Evolutionary conservation across 2,888 invertebrate genomes (phyloP), one percentile per base, ranked within the genome.

Genomic region (Apodemia mormo): DNA sequence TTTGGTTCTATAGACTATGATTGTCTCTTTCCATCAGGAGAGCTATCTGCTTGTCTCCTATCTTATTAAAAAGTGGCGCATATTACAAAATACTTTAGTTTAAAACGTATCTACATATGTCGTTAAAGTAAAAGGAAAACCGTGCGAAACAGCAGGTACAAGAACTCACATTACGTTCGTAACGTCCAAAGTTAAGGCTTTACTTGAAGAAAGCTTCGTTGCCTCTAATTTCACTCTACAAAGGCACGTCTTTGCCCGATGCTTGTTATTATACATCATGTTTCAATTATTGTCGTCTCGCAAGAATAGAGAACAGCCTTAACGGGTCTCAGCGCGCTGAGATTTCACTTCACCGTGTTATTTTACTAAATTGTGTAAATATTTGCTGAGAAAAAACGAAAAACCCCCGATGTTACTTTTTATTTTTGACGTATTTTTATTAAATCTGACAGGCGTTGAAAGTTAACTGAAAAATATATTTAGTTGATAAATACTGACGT

Each of bases 211-310:
- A 64, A 64, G n/a, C 61, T 64, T 14, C 61, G 61, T 64, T 37
- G 33, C 33, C 37, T 64, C 61, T 64, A 64, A 64, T 64, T 64
- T 64, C 61, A 37, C 14, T 37, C 12, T 37, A 64, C 86, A 85
- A 85, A 85, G 84, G 83, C 82, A 82, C 85, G 81, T 85, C 85
- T 85, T 84, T 83, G 83, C 33, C 83, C 85, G 85, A 22, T 30
- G 61, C 37, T 33, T 37, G 45, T 52, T 33, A 14, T 52, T 66
- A 52, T 66, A 49, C 81, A 83, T 52, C 52, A 66, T 81, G 79
- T 80, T 81, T 81, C 82, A 83, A 83, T 84, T 84, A 83, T 82
- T 79, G 76, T 76, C 79, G 79, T 80, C 77, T 79, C 76, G 76
- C 78, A 78, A 81, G 77, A 81, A 82, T 80, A 76, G 73, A 72